phyloP scores from a whole-genome alignment of 2,797 vertebrate genomes.

The Momotus momota region DNA sequence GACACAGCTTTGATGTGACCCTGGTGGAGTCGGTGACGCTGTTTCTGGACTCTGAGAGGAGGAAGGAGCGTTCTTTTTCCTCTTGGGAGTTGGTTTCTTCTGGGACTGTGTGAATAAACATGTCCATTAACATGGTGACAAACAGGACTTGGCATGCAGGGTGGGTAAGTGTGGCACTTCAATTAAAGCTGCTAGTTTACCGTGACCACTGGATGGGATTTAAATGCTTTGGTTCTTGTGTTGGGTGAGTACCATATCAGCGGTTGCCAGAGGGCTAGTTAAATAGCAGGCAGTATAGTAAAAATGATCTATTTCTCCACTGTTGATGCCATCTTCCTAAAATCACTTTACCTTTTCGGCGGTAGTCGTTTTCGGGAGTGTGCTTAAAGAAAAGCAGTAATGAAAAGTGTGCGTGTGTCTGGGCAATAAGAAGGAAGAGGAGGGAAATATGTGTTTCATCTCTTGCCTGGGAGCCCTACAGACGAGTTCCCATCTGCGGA shows the following conservation, averaged over 20 bases:
- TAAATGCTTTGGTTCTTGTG: neutral
- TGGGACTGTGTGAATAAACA: neutral
- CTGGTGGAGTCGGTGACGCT: neutral
- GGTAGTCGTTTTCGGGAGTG: neutral
- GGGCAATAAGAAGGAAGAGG: neutral
- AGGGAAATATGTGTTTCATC: neutral
- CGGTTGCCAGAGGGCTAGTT: neutral
- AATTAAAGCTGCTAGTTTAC: neutral
- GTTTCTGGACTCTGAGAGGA: neutral
- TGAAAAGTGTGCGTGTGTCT: neutral
- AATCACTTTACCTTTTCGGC: neutral
- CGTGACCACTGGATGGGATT: neutral
- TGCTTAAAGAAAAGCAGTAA: neutral
- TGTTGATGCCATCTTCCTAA: neutral
- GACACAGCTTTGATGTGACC: neutral
- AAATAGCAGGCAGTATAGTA: neutral
- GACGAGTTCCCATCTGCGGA: fast-evolving
- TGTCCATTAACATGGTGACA: neutral
- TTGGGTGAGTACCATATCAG: neutral
- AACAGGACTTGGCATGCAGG: neutral
- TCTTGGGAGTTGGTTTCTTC: neutral
- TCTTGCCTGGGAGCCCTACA: neutral
- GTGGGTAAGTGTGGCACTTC: neutral
- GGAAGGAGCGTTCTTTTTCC: neutral
- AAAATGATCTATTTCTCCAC: neutral